Conservation (phyloP, 1,140 invertebrate genomes). For the Dendroctonus ponderosae region DNA sequence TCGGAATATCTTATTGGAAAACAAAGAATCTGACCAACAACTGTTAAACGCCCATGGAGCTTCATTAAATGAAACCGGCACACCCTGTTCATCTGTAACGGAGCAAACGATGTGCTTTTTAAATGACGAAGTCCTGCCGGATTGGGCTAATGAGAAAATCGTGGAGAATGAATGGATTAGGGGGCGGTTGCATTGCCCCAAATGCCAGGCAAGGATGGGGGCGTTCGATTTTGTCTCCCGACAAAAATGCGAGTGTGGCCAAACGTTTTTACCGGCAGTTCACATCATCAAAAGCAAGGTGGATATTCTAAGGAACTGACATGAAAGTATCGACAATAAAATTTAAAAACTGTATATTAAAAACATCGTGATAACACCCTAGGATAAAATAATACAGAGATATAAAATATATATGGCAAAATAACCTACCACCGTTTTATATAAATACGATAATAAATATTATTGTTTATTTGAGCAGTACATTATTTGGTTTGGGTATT, state of each 20-base stretch:
- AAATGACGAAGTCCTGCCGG: constrained; percentile 37
- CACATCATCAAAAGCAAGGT: constrained; percentile 51
- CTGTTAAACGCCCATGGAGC: constrained; percentile 37
- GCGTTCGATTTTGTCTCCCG: constrained; percentile 56
- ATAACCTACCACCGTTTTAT: not conserved
- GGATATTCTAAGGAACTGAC: constrained; percentile 32
- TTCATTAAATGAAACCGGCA: not conserved
- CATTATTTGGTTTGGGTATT: constrained; percentile 19
- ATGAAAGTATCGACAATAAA: not conserved
- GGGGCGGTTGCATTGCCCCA: constrained; percentile 54
- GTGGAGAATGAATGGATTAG: constrained; percentile 50
- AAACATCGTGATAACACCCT: not conserved
- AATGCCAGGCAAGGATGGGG: constrained; percentile 52
- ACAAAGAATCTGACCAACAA: constrained; percentile 11
- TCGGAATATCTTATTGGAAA: constrained; percentile 27
- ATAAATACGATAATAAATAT: constrained; percentile 7
- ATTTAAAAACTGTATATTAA: constrained; percentile 14
- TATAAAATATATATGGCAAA: constrained; percentile 7
- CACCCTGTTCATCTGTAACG: constrained; percentile 10
- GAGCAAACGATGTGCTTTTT: constrained; percentile 34
- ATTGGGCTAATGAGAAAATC: constrained; percentile 37
- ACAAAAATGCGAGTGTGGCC: constrained; percentile 50
- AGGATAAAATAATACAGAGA: not conserved
- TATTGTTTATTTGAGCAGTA: constrained; percentile 17
- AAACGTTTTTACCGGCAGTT: constrained; percentile 49